These are phyloP conservation scores for Sphaerophoria taeniata DNA, from an alignment of 2,888 invertebrate species.

Conservation along the genomic window DNA sequence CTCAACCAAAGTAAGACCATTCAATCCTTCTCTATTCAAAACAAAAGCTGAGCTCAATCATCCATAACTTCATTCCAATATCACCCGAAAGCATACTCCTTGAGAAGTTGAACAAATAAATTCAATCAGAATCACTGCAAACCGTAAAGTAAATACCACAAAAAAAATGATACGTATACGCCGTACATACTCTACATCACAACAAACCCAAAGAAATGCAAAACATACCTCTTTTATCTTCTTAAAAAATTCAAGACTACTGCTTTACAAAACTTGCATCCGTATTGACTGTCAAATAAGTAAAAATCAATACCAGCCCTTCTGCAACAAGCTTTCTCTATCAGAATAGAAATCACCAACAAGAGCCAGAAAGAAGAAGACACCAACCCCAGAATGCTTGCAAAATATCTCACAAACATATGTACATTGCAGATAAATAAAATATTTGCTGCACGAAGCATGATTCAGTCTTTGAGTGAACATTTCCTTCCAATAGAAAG, in stretches of 20 bases:
- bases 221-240: conserved; percentile 22
- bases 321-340: conserved; percentile 11
- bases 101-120: conserved; percentile 7
- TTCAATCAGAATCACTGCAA: neutral
- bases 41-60: too few relatives aligned
- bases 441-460: conserved; percentile 32
- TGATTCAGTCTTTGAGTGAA: conserved; percentile 23
- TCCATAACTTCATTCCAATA: too few relatives aligned
- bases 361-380: neutral
- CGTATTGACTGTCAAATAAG: conserved; percentile 18
- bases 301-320: conserved; percentile 51
- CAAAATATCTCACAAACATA: conserved; percentile 21
- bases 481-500: neutral
- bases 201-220: neutral
- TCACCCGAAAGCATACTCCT: neutral
- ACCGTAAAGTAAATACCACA: neutral
- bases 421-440: conserved; percentile 33
- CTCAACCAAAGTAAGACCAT: too few relatives aligned
- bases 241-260: neutral
- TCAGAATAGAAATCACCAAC: conserved; percentile 17
- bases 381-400: conserved; percentile 24
- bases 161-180: conserved; percentile 26
- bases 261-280: neutral
- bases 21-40: too few relatives aligned
- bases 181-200: neutral